phyloP scores from a whole-genome alignment of 1,140 invertebrate genomes.

The Babylonia areolata region DNA sequence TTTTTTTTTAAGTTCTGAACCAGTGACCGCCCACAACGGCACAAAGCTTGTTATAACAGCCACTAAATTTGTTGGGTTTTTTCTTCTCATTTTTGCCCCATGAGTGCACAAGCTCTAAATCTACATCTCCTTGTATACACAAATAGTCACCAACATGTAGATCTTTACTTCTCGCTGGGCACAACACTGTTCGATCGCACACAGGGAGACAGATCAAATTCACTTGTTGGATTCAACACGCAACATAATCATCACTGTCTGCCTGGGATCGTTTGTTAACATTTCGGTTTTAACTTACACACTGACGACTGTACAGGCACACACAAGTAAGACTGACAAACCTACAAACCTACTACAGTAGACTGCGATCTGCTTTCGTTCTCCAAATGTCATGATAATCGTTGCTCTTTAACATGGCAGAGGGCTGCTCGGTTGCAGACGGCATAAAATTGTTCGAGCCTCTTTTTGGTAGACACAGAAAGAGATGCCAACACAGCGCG shows the following conservation, averaged over 20 bases:
- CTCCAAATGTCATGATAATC: conserved; percentile 2
- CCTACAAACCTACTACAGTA: no score
- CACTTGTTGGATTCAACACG: no score
- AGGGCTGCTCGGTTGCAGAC: not conserved
- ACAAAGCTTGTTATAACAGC: not conserved
- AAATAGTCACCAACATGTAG: not conserved
- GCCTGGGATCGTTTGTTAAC: no score
- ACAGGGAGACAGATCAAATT: not conserved
- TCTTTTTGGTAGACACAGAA: not conserved
- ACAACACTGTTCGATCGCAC: not conserved
- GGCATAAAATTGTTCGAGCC: not conserved
- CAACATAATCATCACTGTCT: no score
- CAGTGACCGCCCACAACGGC: not conserved
- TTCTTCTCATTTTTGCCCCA: no score
- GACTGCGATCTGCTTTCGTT: not conserved
- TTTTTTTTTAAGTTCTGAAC: no score
- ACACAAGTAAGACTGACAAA: no score
- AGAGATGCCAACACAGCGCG: conserved; percentile 16
- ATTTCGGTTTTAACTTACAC: no score
- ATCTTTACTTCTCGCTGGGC: no score
- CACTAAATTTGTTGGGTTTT: not conserved
- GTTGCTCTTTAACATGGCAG: not conserved
- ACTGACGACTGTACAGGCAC: no score
- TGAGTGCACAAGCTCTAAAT: no score
- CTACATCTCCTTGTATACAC: not conserved